Evolutionary conservation across 2,888 invertebrate species (phyloP), one percentile per base, ranked within the genome.

Genomic region (Hypena proboscidalis): DNA sequence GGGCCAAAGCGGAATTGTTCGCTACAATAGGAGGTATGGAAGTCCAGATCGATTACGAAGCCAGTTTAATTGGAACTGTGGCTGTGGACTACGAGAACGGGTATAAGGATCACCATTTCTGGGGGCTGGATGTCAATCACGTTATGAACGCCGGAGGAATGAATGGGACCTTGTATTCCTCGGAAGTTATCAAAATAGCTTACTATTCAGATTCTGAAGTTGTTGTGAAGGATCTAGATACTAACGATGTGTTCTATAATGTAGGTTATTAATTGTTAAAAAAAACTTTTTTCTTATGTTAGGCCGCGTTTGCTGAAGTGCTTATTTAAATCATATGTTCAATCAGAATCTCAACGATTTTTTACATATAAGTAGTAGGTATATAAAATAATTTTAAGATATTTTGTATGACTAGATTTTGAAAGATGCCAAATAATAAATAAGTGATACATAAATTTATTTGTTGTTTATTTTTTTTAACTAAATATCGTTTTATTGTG

Each of bases 51-150:
- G 68, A 72, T 6, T 82, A 70, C 23, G 61, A 57, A 6, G 69
- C 74, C 7, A 69, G 32, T 31, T 30, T 81, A 22, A 27, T 39
- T 0, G 82, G 82, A 2, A 4, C 20, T 1, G 55, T 69, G 0
- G 74, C 70, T 9, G 55, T 59, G 0, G 76, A 77, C 41, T 81
- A 70, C 35, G 32, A 20, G 0, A 31, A 56, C 0, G 13, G 23
- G 1, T 70, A 53, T 50, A 67, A 67, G 13, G 70, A 54, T 8
- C 80, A 80, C 40, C 67, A 74, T 34, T 80, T 78, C 67, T 80
- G 74, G 74, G 60, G 62, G 0, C 13, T 72, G 1, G 66, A 67
- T 22, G 43, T 81, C 2, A 58, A 66, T 6, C 34, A 45, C 0
- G 46, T 79, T 5, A 41, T 74, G 48, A n/a, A 27, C 0, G 52